Conservation (phyloP, 2,113 vertebrate genomes). For the Nannobrachium achirus region DNA sequence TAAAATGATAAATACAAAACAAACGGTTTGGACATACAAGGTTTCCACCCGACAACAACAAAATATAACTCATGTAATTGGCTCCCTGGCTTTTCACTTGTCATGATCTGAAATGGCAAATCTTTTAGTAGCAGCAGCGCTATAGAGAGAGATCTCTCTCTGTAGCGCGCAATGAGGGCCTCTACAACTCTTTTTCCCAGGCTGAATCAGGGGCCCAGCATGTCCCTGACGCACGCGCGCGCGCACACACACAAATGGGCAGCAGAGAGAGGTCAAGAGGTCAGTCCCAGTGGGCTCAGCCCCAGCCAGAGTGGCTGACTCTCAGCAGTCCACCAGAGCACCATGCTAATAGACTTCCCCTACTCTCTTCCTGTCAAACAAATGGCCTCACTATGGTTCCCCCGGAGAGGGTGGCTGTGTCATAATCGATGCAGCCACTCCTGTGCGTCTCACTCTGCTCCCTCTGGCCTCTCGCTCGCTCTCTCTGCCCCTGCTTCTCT, state of each 20-base stretch:
- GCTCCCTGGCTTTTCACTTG: no score
- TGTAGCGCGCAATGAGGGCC: no score
- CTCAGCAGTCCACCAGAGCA: conserved; percentile 60
- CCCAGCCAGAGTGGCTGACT: conserved; percentile 50
- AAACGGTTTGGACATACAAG: no score
- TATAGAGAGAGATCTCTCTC: no score
- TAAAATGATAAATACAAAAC: no score
- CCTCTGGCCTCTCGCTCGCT: neutral
- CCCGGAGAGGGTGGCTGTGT: conserved; percentile 63
- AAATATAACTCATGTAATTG: no score
- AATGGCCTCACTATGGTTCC: conserved; percentile 60
- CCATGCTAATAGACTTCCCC: conserved; percentile 71
- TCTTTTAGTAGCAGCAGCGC: no score
- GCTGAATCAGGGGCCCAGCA: no score
- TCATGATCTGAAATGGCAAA: no score
- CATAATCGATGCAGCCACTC: conserved; percentile 71
- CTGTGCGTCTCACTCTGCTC: conserved; percentile 14
- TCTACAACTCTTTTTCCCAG: no score
- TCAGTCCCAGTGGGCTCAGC: conserved; percentile 43
- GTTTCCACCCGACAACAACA: no score
- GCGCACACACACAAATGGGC: neutral
- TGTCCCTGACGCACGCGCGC: no score
- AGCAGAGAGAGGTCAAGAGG: conserved; percentile 16
- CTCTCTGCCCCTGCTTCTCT: conserved; percentile 10
- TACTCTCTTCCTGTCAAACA: conserved; percentile 71